Evolutionary conservation across 2,797 vertebrate species (phyloP).

Genomic region (Pipistrellus nathusii): DNA sequence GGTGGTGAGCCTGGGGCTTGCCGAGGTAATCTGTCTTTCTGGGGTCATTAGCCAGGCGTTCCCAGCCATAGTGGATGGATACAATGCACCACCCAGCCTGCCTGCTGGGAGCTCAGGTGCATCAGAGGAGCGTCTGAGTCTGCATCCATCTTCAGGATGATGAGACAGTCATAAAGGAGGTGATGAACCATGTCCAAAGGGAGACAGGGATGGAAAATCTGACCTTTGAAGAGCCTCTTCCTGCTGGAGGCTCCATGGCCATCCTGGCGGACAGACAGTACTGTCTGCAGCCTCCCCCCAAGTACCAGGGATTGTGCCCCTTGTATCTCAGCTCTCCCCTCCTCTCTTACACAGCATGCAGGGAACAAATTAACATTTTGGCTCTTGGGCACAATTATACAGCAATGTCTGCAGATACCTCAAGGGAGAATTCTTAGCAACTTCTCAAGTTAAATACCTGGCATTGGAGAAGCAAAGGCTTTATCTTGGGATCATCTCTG

Average conservation of each 20-base stretch:
- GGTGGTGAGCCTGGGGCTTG: neutral
- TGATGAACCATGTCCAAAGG: accelerated
- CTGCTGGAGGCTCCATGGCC: neutral
- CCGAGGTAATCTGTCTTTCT: neutral
- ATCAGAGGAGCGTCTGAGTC: accelerated
- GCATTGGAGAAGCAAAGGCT: neutral
- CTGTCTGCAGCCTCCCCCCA: neutral
- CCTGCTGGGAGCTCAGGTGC: neutral
- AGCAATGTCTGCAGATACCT: neutral
- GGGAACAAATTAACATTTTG: neutral
- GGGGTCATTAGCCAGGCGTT: neutral
- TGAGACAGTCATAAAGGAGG: neutral
- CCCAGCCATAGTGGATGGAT: neutral
- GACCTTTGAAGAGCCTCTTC: neutral
- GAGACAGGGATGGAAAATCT: neutral
- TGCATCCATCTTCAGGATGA: neutral
- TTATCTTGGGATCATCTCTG: neutral
- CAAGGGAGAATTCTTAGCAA: neutral
- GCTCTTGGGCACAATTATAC: neutral
- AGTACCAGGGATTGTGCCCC: neutral
- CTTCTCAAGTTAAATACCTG: constrained; percentile 36
- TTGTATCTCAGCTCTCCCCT: neutral
- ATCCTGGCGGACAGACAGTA: neutral
- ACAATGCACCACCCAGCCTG: too few species aligned
- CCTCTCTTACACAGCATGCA: neutral